Evolutionary conservation across 2,113 vertebrate species (phyloP).

Genomic region (Psilopogon haemacephalus): DNA sequence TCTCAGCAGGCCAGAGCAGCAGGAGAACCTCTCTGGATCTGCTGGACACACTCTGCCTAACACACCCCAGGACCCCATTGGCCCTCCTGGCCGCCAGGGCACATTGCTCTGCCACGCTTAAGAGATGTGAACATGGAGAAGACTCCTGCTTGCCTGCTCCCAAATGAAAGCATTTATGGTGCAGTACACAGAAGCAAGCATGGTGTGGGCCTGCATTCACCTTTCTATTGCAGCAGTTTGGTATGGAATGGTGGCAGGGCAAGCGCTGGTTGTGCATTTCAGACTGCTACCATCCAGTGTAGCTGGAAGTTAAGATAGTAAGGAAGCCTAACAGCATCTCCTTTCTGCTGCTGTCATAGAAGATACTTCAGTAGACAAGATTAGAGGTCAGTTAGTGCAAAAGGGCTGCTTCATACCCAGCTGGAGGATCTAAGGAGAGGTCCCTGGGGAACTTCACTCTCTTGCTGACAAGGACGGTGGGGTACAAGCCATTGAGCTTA

Average conservation of each 20-base stretch:
- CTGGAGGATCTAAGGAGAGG: slow-evolving; percentile 88
- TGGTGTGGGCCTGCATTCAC: background rate
- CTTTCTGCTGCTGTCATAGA: background rate
- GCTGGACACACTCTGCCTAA: too few relatives aligned
- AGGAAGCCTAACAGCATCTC: background rate
- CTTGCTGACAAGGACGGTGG: slow-evolving; percentile 88
- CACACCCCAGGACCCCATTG: too few relatives aligned
- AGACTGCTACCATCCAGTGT: background rate
- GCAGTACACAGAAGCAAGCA: background rate
- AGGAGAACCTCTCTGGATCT: too few relatives aligned
- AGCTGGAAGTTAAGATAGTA: background rate
- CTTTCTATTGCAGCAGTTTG: background rate
- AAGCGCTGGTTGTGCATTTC: background rate
- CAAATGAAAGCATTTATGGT: background rate
- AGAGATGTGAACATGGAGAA: background rate
- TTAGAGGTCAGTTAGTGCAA: background rate
- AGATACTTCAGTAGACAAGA: background rate
- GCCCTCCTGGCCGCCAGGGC: too few relatives aligned
- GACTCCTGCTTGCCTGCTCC: background rate
- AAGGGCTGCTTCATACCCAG: slow-evolving; percentile 79
- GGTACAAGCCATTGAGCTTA: slow-evolving; percentile 94
- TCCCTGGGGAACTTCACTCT: slow-evolving; percentile 89
- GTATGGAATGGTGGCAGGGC: background rate
- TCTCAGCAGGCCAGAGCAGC: too few relatives aligned
- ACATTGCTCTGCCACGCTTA: too few relatives aligned